Conservation (phyloP, 2,113 vertebrate genomes). For the Neomonachus schauinslandi region DNA sequence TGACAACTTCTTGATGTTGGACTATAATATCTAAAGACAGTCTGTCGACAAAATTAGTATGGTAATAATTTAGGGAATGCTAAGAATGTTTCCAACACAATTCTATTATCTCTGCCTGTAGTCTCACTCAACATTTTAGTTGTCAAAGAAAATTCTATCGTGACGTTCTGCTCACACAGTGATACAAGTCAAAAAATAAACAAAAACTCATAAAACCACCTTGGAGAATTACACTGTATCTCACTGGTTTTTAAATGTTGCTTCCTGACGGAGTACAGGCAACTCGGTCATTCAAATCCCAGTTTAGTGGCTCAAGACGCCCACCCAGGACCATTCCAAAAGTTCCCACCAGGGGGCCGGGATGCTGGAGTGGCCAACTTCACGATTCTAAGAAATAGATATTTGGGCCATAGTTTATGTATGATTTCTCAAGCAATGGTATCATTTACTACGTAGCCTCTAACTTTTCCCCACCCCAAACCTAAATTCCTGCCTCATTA, state of each 20-base stretch:
- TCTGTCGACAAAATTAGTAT: neutral
- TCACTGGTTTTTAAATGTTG: neutral
- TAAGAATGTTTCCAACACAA: conserved; percentile 37
- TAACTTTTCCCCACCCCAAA: neutral
- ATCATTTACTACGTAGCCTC: neutral
- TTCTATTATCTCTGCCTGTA: neutral
- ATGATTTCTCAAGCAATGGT: neutral
- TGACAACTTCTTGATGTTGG: neutral
- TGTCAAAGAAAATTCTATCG: neutral
- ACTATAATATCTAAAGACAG: neutral
- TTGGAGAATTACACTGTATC: neutral
- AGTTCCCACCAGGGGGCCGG: neutral
- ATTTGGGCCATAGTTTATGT: neutral
- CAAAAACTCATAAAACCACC: neutral
- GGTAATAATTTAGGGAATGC: conserved; percentile 10
- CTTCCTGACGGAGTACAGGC: neutral
- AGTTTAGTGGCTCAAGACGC: neutral
- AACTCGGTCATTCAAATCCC: neutral
- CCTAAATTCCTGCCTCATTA: conserved; percentile 3
- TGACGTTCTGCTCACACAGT: neutral
- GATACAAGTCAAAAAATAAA: neutral
- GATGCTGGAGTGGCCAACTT: neutral
- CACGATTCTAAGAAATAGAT: neutral
- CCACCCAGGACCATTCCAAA: neutral
- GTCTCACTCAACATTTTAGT: conserved; percentile 8